Evolutionary conservation across 2,113 vertebrate species (phyloP), one percentile per base, ranked within the genome.

Genomic region (Abramis brama): DNA sequence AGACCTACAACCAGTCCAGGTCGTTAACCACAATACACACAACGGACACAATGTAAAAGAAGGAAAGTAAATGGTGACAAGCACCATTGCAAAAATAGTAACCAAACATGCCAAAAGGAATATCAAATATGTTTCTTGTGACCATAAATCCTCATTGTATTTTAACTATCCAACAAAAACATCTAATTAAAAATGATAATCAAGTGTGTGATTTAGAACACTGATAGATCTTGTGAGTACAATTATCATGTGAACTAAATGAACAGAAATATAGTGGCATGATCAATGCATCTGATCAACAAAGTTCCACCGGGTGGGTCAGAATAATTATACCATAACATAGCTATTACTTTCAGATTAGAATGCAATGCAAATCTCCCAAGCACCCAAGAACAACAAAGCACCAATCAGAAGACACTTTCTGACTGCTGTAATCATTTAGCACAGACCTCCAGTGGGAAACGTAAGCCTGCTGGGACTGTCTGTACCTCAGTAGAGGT

Each of bases 401-500:
- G 43, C 62, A 45, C 60, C 47, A 73, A 21, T 75, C 64, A 59
- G 15, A 43, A 75, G 82, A n/a, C 33, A 25, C 30, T 50, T 73
- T 70, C 25, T 71, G 57, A 80, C 70, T 60, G 80, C 50, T 36
- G 59, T 47, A 17, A 71, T 71, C 62, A 60, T 82, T 88, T 86
- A 86, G 50, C 59, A 43, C 23, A 64, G 52, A 59, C 50, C 13
- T 71, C 33, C 25, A 33, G 45, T 21, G 6, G 55, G 21, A 70
- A 70, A 19, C 2, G 0, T 23, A 55, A 82, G 43, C 47, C 84
- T 73, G 80, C 60, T 27, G 80, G 25, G 76, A 60, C 57, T 62
- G n/a, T 75, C 64, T 83, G 77, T 25, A 84, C 66, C 66, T 57
- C 19, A 23, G 76, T 43, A 86, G 43, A 86, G 59, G 75, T 11